Evolutionary conservation across 2,888 invertebrate species (phyloP), one percentile per base, ranked within the genome.

Genomic region (Zaprionus lineosus): DNA sequence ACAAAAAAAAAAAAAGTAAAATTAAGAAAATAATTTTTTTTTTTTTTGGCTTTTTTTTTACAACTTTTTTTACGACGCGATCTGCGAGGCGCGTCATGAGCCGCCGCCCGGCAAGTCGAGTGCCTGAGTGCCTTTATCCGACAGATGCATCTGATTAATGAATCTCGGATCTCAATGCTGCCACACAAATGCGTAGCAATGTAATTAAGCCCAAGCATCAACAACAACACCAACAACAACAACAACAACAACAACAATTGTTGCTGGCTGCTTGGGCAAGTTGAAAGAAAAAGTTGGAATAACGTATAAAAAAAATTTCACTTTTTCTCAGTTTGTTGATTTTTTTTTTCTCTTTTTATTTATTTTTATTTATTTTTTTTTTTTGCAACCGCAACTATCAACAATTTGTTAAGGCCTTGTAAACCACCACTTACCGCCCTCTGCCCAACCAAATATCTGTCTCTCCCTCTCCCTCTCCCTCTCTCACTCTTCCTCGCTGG

Each of bases 91-190:
- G 46, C 75, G 72, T 72, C 72, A 72, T 72, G 72, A 64, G 76
- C 46, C 76, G 81, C 65, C 76, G 76, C 46, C 50, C 67, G 44
- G 47, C 28, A 6, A 56, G 58, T 28, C 41, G 34, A 56, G 24
- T 44, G n/a, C n/a, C n/a, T n/a, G 57, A 36, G 33, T 40, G 39
- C 48, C 41, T 64, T 83, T 85, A 83, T 85, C 79, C 83, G 79
- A 83, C 83, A 84, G 83, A 79, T 81, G 81, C 81, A 83, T 83
- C 81, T 85, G 85, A 85, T 85, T 81, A 81, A 81, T 81, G 83
- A 75, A 78, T 78, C 74, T 70, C 85, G 83, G 73, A 78, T 78
- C 74, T 70, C 75, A 66, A 70, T 60, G 59, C 60, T 56, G 63
- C 69, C 70, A 58, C 68, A 64, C 44, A 76, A 76, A 70, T 84